Conservation (phyloP, 30 jellyfish, hydroid and myxozoan genomes). For the Euphysa ruthae region DNA sequence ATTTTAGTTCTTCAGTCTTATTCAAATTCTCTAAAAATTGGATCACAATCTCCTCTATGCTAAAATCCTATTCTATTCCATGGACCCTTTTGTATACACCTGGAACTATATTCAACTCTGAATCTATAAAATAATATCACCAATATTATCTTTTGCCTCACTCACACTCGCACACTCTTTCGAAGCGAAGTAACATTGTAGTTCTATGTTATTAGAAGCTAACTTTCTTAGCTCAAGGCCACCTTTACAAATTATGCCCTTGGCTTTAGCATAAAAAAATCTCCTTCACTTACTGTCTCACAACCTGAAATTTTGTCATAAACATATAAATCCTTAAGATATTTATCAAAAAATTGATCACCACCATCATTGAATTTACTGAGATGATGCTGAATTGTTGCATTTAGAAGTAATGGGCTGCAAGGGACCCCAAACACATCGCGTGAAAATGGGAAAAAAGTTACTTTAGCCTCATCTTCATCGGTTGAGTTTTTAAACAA, state of each 20-base stretch:
- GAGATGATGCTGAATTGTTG: not conserved
- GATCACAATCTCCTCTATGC: too few relatives aligned
- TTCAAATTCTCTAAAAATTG: too few relatives aligned
- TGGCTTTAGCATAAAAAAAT: not conserved
- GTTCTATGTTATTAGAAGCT: not conserved
- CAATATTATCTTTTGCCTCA: too few relatives aligned
- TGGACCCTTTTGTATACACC: too few relatives aligned
- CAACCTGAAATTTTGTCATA: constrained; percentile 4
- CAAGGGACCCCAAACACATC: not conserved
- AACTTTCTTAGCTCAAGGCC: constrained; percentile 7
- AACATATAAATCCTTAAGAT: not conserved
- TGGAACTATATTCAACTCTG: too few relatives aligned
- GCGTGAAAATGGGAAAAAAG: not conserved
- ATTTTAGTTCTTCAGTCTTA: too few relatives aligned
- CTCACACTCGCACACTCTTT: too few relatives aligned
- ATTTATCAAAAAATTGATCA: not conserved
- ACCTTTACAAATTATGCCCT: not conserved
- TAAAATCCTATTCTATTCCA: too few relatives aligned
- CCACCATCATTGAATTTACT: too few relatives aligned
- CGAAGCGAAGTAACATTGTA: not conserved
- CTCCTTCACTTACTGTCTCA: constrained; percentile 5
- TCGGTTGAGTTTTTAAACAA: too few relatives aligned
- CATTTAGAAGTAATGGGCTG: not conserved
- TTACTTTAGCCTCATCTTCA: too few relatives aligned
- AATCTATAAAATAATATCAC: too few relatives aligned